Base-by-base conservation (phyloP, 2,888 invertebrate genomes). In the Diplolepis rosae region DNA sequence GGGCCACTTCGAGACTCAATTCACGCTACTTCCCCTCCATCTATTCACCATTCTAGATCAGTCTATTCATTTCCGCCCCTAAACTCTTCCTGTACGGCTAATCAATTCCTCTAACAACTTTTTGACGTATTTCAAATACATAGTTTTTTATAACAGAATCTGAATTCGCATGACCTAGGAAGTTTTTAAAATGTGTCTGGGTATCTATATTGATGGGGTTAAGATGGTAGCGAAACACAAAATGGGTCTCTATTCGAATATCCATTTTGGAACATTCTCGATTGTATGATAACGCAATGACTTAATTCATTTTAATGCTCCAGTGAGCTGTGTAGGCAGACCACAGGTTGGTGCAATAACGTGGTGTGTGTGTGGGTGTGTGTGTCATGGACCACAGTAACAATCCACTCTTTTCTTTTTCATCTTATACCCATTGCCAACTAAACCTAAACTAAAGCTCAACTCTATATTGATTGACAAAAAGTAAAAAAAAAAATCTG, bases 291-390 rank as follows among this genome's bases (percentile, higher is more conserved):
- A 76, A 74, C 72, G 79, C 77, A 75, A 74, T 73, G 78, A 80
- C 78, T 81, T 85, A 84, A 85, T 85, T 85, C 83, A 82, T 85
- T 85, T 84, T 85, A 84, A 83, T 83, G 85, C 83, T 85, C 84
- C 78, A 84, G 83, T 80, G 85, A 81, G 79, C 83, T 79, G 81
- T 79, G 80, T 77, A 80, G 79, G 39, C 61, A 61, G 35, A 24
- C 35, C 35, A 61, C 61, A 61, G 61, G 13, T 24, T 61, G 61
- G 22, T 56, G 42, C 11, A n/a, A n/a, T 15, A n/a, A 42, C 42
- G 15, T 13, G 24, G 50, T 27, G 27, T 50, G 24, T n/a, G n/a
- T n/a, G 56, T 22, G 56, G 56, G 56, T 35, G 56, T 61, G 35
- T 61, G 39, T 61, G 35, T 4, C 61, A 61, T 61, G 77, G 77